Percentiles rank a stretch among this genome's conserved stretches.
These are phyloP conservation scores for Morone chrysops DNA, from an alignment of 2,113 vertebrate species.

Conservation along the genomic window DNA sequence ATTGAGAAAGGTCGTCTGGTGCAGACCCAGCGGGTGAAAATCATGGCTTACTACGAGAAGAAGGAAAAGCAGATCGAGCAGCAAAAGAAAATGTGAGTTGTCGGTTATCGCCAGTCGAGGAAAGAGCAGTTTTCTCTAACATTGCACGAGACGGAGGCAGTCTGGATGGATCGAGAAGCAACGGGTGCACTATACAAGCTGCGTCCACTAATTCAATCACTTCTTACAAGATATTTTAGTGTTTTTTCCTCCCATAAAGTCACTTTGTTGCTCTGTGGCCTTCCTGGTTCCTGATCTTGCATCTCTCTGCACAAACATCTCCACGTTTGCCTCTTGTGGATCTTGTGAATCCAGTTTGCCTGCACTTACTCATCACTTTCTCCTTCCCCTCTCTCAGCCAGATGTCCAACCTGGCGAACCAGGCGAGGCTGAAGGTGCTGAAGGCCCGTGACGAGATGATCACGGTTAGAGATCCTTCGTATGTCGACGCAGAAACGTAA, in stretches of 20 bases:
- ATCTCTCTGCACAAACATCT: not conserved
- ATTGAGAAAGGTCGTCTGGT: conserved; percentile 96
- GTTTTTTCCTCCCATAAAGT: not conserved
- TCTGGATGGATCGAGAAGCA: not conserved
- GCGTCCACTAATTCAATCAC: not conserved
- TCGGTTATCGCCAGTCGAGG: not conserved
- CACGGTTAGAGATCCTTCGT: conserved; percentile 83
- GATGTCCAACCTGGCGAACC: conserved; percentile 98
- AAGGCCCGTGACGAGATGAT: conserved; percentile 96
- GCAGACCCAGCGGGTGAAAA: conserved; percentile 95
- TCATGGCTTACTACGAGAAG: conserved; percentile 97
- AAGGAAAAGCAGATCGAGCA: conserved; percentile 99
- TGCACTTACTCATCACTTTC: not conserved
- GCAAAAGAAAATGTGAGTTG: conserved; percentile 96
- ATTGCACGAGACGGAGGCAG: not conserved
- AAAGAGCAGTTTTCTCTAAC: no score
- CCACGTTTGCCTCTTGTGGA: not conserved
- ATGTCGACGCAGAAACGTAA: not conserved
- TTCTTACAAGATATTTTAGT: not conserved
- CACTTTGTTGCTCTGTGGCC: not conserved
- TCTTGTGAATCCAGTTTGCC: not conserved
- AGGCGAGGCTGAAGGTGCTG: conserved; percentile 94
- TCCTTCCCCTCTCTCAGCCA: conserved; percentile 84
- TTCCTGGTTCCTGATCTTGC: not conserved
- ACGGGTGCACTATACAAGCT: not conserved